Conservation (phyloP, 2,888 invertebrate species). For the Cosmopolites sordidus region DNA sequence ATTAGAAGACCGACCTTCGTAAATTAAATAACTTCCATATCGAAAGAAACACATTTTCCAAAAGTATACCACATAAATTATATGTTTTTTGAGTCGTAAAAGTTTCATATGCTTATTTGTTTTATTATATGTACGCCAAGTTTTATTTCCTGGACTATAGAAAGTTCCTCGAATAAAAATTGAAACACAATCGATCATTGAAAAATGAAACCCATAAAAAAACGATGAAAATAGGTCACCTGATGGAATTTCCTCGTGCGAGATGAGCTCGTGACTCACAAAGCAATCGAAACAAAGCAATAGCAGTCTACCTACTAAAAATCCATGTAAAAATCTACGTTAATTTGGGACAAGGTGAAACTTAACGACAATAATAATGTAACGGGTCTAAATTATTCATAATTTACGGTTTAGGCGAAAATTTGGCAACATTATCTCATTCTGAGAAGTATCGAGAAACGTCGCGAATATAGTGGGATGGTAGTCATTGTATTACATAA, state of each 20-base stretch:
- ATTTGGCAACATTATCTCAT: background rate
- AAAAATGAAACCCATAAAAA: too few relatives aligned
- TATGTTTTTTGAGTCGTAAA: too few relatives aligned
- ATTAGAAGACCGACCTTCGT: too few relatives aligned
- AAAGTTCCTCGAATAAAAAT: too few relatives aligned
- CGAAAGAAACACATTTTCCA: too few relatives aligned
- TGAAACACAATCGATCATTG: too few relatives aligned
- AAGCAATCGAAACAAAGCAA: conserved; percentile 3
- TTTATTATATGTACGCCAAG: too few relatives aligned
- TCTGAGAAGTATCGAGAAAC: background rate
- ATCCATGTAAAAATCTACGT: conserved; percentile 12
- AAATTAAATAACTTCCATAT: too few relatives aligned
- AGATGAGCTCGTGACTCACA: conserved; percentile 5
- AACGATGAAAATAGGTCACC: background rate
- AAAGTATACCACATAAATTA: too few relatives aligned
- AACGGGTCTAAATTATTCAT: conserved; percentile 16
- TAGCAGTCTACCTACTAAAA: conserved; percentile 7
- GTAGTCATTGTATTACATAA: background rate
- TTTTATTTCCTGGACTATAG: too few relatives aligned
- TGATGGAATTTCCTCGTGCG: background rate
- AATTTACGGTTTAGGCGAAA: background rate
- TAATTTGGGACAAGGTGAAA: conserved; percentile 18
- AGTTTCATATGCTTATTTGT: too few relatives aligned
- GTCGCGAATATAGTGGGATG: background rate
- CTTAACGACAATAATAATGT: conserved; percentile 14